Percentiles rank a stretch among this genome's conserved stretches.
phyloP scores from a whole-genome alignment of 2,113 vertebrate species.

The Dolichallabes microphthalmus region DNA sequence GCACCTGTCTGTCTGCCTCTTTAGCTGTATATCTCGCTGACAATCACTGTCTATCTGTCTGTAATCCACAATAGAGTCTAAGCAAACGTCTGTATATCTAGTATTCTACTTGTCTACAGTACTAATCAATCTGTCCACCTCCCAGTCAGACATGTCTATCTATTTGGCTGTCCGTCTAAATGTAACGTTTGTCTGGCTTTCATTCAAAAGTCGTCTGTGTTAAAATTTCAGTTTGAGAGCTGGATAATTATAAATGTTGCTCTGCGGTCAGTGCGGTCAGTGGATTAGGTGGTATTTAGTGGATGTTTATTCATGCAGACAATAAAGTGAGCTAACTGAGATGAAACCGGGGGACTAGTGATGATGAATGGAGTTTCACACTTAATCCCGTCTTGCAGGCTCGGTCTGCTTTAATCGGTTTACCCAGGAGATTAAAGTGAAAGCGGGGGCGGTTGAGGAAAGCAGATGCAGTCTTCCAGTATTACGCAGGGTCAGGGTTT shows the following conservation, averaged over 20 bases:
- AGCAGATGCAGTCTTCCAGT: constrained; percentile 26
- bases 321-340: constrained; percentile 10
- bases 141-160: not conserved
- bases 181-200: not conserved
- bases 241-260: not conserved
- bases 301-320: constrained; percentile 18
- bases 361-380: constrained; percentile 45
- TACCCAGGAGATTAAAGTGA: constrained; percentile 52
- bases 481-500: not conserved
- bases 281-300: constrained; percentile 12
- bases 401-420: constrained; percentile 51
- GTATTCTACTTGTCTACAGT: not conserved
- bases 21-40: not conserved
- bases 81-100: not conserved
- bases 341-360: constrained; percentile 6
- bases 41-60: not conserved
- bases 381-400: constrained; percentile 38
- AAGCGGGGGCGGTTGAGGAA: constrained; percentile 40
- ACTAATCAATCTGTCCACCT: not conserved
- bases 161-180: not conserved
- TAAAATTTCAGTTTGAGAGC: not conserved
- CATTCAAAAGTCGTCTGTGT: not conserved
- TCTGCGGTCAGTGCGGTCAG: not conserved
- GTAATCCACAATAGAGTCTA: not conserved
- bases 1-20: not conserved